These are phyloP conservation scores for Nyctereutes procyonoides DNA, from an alignment of 2,113 vertebrate genomes.

Conservation along the genomic window DNA sequence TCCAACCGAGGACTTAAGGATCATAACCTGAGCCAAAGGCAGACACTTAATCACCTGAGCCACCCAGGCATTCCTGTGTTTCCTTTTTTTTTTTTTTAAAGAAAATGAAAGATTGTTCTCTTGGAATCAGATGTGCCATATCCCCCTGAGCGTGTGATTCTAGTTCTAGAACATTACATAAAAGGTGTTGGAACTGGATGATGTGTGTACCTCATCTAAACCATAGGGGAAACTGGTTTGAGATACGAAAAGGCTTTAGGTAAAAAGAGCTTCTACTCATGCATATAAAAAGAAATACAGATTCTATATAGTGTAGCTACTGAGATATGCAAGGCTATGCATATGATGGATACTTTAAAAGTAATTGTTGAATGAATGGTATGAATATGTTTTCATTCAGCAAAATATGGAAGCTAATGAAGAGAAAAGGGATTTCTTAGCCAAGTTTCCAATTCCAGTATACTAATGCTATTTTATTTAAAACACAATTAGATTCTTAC, in stretches of 20 bases:
- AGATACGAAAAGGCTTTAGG: background rate
- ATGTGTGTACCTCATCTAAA: background rate
- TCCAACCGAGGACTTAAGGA: too few relatives aligned
- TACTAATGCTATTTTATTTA: background rate
- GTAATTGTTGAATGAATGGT: background rate
- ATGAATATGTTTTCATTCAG: background rate
- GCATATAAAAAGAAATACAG: background rate
- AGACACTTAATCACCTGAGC: too few relatives aligned
- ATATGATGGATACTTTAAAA: background rate
- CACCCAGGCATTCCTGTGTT: too few relatives aligned
- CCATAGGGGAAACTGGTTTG: background rate
- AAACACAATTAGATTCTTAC: background rate
- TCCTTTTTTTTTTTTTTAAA: background rate
- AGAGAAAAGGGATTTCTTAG: background rate
- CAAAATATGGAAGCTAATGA: background rate
- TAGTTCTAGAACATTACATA: background rate
- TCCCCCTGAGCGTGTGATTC: background rate
- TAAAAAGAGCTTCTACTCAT: background rate
- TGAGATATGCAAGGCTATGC: background rate
- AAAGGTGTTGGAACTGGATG: background rate
- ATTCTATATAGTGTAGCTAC: background rate
- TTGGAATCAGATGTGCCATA: background rate
- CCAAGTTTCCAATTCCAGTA: background rate
- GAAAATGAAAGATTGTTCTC: background rate
- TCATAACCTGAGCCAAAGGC: too few relatives aligned